Evolutionary conservation across 2,113 vertebrate genomes (phyloP), one percentile per base, ranked within the genome.

Genomic region (Rana temporaria): DNA sequence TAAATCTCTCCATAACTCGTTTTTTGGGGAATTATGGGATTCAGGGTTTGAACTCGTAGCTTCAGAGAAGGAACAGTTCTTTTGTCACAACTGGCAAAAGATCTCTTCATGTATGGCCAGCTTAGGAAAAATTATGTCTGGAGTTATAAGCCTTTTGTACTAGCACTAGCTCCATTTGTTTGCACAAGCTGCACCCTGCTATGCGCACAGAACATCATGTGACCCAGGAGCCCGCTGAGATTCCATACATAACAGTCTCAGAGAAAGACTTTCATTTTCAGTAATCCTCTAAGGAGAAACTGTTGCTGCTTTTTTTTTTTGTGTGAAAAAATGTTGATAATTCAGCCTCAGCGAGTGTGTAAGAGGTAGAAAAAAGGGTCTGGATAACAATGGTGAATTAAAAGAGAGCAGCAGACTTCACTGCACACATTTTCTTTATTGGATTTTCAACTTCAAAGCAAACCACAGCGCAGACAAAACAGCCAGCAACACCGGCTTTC

Each of bases 391-490:
- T 73, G 60, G 34, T 24, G 34, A 81, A 81, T 81, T 72, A 81
- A 73, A 81, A 81, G 68, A 53, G 68, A 65, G 59, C 68, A 72
- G 18, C 79, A 30, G 69, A 68, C 69, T 73, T 73, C 60, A 53
- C 22, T 73, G 59, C 69, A 74, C 79, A 82, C 24, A 53, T 73
- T 66, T 34, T 65, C 70, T 64, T 82, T 82, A 74, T 74, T 73
- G 79, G 69, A 74, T 74, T 82, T 82, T 56, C 70, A 26, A 74
- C 70, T 82, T 82, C 70, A 74, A 74, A 74, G 70, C 32, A 65
- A 22, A 34, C 9, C 59, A 38, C 15, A 11, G 24, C 32, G 60
- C 12, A 82, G 69, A 74, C 79, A 73, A 72, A 73, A 81, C 79
- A 64, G 56, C 69, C 64, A 81, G 53, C 38, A 72, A 34, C 24